Evolutionary conservation across 2,797 vertebrate genomes (phyloP), one percentile per base, ranked within the genome.

Genomic region (Poecilia velifera): DNA sequence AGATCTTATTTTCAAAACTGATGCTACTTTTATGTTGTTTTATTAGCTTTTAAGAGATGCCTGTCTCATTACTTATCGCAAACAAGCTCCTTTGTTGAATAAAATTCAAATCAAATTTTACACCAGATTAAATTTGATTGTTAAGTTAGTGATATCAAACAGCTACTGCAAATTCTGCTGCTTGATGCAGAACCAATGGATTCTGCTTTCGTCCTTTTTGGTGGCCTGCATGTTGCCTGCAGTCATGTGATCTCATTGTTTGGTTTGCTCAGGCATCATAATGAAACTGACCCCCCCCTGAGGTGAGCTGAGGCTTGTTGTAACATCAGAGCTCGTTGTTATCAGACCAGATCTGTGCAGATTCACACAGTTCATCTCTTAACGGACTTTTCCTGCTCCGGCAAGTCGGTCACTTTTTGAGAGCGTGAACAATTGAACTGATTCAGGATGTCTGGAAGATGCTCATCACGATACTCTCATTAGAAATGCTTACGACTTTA

Each of bases 181-280:
- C 46, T 59, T 73, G 39, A 74, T 68, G 43, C 59, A 77, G 31
- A 39, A 41, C 36, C 16, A 41, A 43, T 6, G 6, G 79, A 28
- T 57, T 47, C 53, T 46, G 1, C 39, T 73, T 77, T 66, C 13
- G 13, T 75, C 73, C 57, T 81, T 73, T 41, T 47, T 46, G 22
- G 36, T 6, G 2, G 10, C 34, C 49, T 59, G 10, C 49, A 71
- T 59, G 36, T 73, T 41, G 20, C 51, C 45, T 72, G 64, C 34
- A 78, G 14, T 70, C 55, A 3, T 76, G 20, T 57, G 8, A 34
- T 68, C 20, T 9, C 41, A 64, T 68, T 77, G 66, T 84, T 62
- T 73, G 72, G 57, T 82, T 25, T 81, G 73, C 57, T 73, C 80
- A 87, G 86, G 87, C 89, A 82, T 86, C 53, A 78, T 90, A 90